A percentile compares a stretch with the other conserved stretches of the same genome.
Conservation (phyloP, 2,797 vertebrate species). For the Meriones psammophilus region DNA sequence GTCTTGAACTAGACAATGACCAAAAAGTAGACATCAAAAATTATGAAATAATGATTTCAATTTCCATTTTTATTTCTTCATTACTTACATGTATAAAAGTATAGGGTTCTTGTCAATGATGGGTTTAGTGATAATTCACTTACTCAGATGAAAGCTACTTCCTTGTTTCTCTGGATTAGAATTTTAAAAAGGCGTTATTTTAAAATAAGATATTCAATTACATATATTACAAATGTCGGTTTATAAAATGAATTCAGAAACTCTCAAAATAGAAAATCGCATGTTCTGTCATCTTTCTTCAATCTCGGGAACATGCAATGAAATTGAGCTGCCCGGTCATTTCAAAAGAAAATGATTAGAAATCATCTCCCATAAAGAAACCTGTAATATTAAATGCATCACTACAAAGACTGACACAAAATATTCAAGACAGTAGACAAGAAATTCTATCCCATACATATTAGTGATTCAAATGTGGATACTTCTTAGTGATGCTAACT, state of each 20-base stretch:
- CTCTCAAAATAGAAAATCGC: slow-evolving; percentile 39
- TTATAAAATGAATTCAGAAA: slow-evolving; percentile 15
- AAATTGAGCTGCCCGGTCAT: not conserved
- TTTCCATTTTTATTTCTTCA: slow-evolving; percentile 62
- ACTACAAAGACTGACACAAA: slow-evolving; percentile 42
- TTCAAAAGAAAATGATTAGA: slow-evolving; percentile 65
- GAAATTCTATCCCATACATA: not conserved
- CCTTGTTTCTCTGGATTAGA: slow-evolving; percentile 55
- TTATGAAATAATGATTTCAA: not conserved
- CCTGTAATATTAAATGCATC: slow-evolving; percentile 63
- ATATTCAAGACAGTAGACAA: not conserved
- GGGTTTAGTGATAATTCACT: slow-evolving; percentile 64
- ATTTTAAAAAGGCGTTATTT: slow-evolving; percentile 70
- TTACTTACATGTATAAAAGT: not conserved
- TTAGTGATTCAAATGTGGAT: not conserved
- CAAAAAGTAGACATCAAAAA: not conserved
- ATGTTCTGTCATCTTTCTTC: slow-evolving; percentile 45
- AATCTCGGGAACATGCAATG: not conserved
- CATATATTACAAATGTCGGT: slow-evolving; percentile 25
- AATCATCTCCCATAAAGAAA: slow-evolving; percentile 10
- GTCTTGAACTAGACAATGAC: not conserved
- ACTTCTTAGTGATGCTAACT: not conserved
- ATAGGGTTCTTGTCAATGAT: slow-evolving; percentile 16
- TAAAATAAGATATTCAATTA: slow-evolving; percentile 77
- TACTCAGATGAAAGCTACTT: slow-evolving; percentile 66